Conservation (phyloP, 2,797 vertebrate species). For the Notolabrus celidotus region DNA sequence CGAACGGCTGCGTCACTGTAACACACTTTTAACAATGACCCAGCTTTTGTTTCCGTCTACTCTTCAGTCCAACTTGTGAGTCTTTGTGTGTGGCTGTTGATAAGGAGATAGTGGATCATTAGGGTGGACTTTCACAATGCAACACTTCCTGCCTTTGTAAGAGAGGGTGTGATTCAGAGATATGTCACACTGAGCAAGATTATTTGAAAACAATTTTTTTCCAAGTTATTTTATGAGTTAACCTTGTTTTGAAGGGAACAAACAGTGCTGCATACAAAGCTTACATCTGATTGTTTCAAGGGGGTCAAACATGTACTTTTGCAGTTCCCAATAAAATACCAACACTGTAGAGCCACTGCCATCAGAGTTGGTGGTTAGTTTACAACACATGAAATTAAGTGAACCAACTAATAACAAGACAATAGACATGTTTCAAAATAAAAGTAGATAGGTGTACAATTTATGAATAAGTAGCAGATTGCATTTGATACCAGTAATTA, state of each 20-base stretch:
- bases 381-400: not conserved
- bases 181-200: not conserved
- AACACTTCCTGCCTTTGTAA: slow-evolving; percentile 36
- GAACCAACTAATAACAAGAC: not conserved
- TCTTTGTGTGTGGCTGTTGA: not conserved
- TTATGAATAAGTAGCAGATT: not conserved
- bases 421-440: not conserved
- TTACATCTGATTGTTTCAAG: not conserved
- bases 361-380: too few species aligned
- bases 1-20: not conserved
- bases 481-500: not conserved
- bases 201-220: not conserved
- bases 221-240: not conserved
- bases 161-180: slow-evolving; percentile 1
- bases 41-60: not conserved
- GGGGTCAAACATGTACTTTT: not conserved
- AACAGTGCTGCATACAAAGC: not conserved
- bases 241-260: not conserved
- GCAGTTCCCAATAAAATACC: too few species aligned
- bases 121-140: slow-evolving; percentile 14
- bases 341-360: too few species aligned
- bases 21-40: slow-evolving; percentile 9
- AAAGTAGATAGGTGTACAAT: not conserved
- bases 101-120: slow-evolving; percentile 15
- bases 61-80: slow-evolving; percentile 5